Conservation (phyloP, 2,888 invertebrate species). For the Morpho deidamia region DNA sequence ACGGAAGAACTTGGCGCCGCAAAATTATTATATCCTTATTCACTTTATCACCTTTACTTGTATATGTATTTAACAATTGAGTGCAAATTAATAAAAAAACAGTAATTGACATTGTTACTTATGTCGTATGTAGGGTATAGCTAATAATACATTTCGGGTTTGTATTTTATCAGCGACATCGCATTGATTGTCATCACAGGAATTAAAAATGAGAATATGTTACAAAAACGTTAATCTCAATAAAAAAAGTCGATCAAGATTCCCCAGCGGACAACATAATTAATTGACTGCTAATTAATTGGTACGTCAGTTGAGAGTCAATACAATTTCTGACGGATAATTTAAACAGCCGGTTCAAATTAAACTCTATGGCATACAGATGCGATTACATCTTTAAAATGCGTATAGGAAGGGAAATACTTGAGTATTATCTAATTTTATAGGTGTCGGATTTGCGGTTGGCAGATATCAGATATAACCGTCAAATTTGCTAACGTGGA, state of each 20-base stretch:
- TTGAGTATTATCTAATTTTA: too few relatives aligned
- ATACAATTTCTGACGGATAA: conserved; percentile 1
- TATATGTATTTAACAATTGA: background rate
- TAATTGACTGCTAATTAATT: conserved; percentile 11
- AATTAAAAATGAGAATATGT: conserved; percentile 1
- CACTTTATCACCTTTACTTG: background rate
- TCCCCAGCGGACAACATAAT: conserved; percentile 4
- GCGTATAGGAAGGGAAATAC: too few relatives aligned
- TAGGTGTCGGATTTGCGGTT: too few relatives aligned
- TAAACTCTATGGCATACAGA: background rate
- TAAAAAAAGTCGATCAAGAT: conserved; percentile 7
- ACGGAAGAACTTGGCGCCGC: conserved; percentile 2
- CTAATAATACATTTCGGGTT: too few relatives aligned
- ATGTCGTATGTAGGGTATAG: too few relatives aligned
- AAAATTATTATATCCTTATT: background rate
- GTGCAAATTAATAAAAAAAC: too few relatives aligned
- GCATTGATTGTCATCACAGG: too few relatives aligned
- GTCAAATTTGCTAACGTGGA: too few relatives aligned
- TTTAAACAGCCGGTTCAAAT: background rate
- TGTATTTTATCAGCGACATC: too few relatives aligned
- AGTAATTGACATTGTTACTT: too few relatives aligned
- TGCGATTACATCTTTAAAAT: too few relatives aligned
- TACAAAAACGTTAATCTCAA: conserved; percentile 1
- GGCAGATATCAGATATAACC: too few relatives aligned
- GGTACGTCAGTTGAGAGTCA: conserved; percentile 2